Conservation (phyloP, 2,888 invertebrate genomes). For the Alloplasta piceator region DNA sequence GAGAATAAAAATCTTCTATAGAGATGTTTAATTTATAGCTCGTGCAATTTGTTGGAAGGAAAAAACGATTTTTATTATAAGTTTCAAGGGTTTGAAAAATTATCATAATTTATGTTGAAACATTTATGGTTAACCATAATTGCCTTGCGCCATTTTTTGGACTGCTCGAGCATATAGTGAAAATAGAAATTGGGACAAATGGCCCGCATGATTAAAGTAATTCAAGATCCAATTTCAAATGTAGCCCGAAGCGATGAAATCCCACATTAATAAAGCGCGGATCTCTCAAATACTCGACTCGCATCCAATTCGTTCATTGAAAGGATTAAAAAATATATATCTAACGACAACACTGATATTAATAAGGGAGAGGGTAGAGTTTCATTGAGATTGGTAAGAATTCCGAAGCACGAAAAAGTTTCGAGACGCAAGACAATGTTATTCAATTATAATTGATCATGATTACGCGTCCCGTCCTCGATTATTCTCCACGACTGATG, state of each 20-base stretch:
- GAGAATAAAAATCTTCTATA: no score
- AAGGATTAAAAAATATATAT: neutral
- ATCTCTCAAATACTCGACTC: slow-evolving; percentile 12
- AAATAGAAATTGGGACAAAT: slow-evolving; percentile 34
- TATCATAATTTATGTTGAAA: no score
- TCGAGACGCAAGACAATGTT: neutral
- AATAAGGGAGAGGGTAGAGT: slow-evolving; percentile 1
- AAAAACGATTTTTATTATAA: no score
- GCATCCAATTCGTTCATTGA: slow-evolving; percentile 11
- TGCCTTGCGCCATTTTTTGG: no score
- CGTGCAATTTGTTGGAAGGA: no score
- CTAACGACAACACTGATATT: neutral
- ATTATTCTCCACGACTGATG: neutral
- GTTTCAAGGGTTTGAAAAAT: no score
- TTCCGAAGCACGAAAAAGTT: slow-evolving; percentile 15
- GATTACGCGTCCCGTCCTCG: slow-evolving; percentile 7
- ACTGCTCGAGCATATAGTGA: neutral
- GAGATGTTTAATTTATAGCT: no score
- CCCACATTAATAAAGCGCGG: slow-evolving; percentile 55
- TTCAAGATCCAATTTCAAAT: neutral
- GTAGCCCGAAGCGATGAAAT: slow-evolving; percentile 42
- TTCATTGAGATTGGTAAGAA: slow-evolving; percentile 25
- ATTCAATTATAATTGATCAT: slow-evolving; percentile 51
- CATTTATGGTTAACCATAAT: no score
- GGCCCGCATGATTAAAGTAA: slow-evolving; percentile 47